Percentiles rank a stretch among this genome's conserved stretches.
Conservation (phyloP, 2,888 invertebrate species). For the Allophyes oxyacanthae region DNA sequence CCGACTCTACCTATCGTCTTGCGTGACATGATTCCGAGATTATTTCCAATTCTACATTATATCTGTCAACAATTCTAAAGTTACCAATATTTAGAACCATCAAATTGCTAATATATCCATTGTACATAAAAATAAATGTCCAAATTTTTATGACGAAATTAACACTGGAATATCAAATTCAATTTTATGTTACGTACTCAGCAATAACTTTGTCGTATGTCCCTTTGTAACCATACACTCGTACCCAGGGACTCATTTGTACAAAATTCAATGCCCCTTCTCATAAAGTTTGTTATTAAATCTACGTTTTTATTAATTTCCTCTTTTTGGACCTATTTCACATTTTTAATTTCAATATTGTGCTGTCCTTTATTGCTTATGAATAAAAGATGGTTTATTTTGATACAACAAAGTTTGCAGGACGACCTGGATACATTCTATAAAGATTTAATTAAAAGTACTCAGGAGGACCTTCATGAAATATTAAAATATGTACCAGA, state of each 20-base stretch:
- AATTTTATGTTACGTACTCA: constrained; percentile 49
- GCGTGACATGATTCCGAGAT: not conserved
- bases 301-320: constrained; percentile 54
- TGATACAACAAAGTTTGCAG: constrained; percentile 22
- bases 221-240: constrained; percentile 66
- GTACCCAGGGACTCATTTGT: constrained; percentile 57
- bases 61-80: constrained; percentile 18
- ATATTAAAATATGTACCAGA: constrained; percentile 24
- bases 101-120: constrained; percentile 12
- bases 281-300: constrained; percentile 60
- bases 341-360: constrained; percentile 18
- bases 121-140: constrained; percentile 24
- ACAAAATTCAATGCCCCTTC: constrained; percentile 59
- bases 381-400: constrained; percentile 28
- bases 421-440: constrained; percentile 19
- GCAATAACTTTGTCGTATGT: constrained; percentile 57
- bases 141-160: constrained; percentile 45
- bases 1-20: too few relatives aligned
- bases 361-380: constrained; percentile 15
- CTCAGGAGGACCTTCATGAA: constrained; percentile 25
- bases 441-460: constrained; percentile 31
- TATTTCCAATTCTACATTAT: not conserved
- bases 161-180: constrained; percentile 56
- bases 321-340: constrained; percentile 20
- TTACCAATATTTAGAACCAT: constrained; percentile 10